A percentile compares a stretch with the other conserved stretches of the same genome.
These are phyloP conservation scores for Cepaea hortensis DNA, from an alignment of 2,888 invertebrate genomes.

Conservation along the genomic window DNA sequence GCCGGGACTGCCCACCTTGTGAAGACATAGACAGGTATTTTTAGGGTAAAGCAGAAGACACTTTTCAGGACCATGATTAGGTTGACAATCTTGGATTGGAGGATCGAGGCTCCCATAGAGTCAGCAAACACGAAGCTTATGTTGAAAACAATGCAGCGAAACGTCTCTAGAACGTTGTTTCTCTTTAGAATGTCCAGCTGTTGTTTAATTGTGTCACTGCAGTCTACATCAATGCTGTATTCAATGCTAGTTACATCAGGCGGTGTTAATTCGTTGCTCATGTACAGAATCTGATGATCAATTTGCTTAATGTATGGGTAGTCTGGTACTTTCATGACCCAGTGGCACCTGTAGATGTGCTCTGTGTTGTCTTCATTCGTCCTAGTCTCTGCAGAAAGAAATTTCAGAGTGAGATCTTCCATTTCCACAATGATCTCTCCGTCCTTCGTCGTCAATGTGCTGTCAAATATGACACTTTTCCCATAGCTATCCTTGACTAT, in stretches of 20 bases:
- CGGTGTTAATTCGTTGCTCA: neutral
- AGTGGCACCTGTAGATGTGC: neutral
- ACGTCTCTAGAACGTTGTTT: neutral
- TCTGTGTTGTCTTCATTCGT: slow-evolving; percentile 35
- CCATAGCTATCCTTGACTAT: slow-evolving; percentile 37
- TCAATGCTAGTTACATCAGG: neutral
- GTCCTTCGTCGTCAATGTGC: slow-evolving; percentile 52
- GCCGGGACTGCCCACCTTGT: slow-evolving; percentile 43
- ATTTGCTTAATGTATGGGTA: neutral
- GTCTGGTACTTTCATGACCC: neutral
- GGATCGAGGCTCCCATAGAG: neutral
- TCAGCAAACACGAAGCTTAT: slow-evolving; percentile 26
- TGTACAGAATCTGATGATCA: neutral
- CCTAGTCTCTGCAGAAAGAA: slow-evolving; percentile 22
- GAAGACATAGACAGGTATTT: slow-evolving; percentile 40
- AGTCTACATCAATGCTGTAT: neutral
- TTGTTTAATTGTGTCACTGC: neutral
- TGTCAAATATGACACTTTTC: slow-evolving; percentile 53
- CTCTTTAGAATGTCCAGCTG: neutral
- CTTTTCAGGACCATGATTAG: slow-evolving; percentile 33
- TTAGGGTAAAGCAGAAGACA: slow-evolving; percentile 12
- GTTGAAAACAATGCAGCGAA: slow-evolving; percentile 22
- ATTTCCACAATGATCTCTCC: slow-evolving; percentile 60
- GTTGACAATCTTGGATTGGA: slow-evolving; percentile 29
- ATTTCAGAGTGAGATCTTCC: slow-evolving; percentile 39